These are phyloP conservation scores for Zygaena filipendulae DNA, from an alignment of 2,888 invertebrate genomes.

Conservation along the genomic window DNA sequence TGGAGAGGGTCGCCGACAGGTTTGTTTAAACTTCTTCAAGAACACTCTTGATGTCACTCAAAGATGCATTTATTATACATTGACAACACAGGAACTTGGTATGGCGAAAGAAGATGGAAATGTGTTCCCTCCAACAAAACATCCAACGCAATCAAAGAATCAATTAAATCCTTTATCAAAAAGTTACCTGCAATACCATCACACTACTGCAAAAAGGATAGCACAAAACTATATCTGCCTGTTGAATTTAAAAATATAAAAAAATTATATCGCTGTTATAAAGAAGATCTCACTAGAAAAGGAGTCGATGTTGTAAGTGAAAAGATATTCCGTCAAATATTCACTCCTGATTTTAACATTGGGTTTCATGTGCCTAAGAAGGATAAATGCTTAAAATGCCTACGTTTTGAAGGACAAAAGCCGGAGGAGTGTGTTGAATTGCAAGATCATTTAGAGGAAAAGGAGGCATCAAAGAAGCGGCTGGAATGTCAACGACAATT, in stretches of 20 bases:
- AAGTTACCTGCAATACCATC: constrained; percentile 13
- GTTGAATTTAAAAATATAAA: constrained; percentile 9
- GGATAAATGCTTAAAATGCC: constrained; percentile 18
- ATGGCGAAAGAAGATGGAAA: constrained; percentile 12
- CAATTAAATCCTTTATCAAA: constrained; percentile 7
- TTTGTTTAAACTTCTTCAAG: constrained; percentile 12
- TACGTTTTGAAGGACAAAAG: constrained; percentile 4
- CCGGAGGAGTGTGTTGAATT: constrained; percentile 7
- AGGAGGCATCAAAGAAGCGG: constrained; percentile 14
- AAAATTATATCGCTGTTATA: constrained; percentile 14
- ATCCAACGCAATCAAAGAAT: constrained; percentile 1
- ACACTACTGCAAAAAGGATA: constrained; percentile 14
- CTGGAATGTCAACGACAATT: constrained; percentile 13
- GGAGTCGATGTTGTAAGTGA: constrained; percentile 12
- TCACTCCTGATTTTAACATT: constrained; percentile 16
- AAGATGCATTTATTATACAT: constrained; percentile 10
- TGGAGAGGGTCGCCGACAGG: constrained; percentile 11
- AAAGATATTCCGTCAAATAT: constrained; percentile 16
- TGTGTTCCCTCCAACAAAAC: constrained; percentile 11
- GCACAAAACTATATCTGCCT: constrained; percentile 10
- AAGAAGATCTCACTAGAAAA: constrained; percentile 5
- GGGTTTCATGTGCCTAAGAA: constrained; percentile 18
- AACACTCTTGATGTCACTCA: constrained; percentile 13
- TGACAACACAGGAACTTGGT: constrained; percentile 3
- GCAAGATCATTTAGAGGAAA: constrained; percentile 12